Percentiles rank a stretch among this genome's conserved stretches.
Conservation (phyloP, 1,140 invertebrate genomes). For the Anthonomus grandis region DNA sequence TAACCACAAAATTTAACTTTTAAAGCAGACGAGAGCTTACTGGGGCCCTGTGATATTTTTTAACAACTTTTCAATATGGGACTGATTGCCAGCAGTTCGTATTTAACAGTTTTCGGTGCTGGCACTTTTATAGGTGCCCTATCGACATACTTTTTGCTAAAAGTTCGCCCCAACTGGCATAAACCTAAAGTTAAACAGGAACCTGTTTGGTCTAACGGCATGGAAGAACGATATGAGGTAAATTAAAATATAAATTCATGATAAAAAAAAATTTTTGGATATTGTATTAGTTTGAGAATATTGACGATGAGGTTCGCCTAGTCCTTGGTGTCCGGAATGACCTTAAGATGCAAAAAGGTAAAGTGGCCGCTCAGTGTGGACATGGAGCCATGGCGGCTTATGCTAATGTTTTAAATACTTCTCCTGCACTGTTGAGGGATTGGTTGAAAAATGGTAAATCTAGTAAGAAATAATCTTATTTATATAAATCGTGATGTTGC, state of each 20-base stretch:
- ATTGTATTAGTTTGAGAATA: slow-evolving; percentile 42
- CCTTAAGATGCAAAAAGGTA: slow-evolving; percentile 92
- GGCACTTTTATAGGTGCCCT: slow-evolving; percentile 38
- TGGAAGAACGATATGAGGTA: slow-evolving; percentile 46
- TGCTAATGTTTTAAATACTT: slow-evolving; percentile 60
- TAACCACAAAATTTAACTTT: neutral
- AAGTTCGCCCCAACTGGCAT: slow-evolving; percentile 20
- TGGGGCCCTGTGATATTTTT: neutral
- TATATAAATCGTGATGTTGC: no score
- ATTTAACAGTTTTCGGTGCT: slow-evolving; percentile 35
- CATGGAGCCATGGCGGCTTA: slow-evolving; percentile 85
- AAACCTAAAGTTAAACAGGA: slow-evolving; percentile 18
- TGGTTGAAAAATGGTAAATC: slow-evolving; percentile 70
- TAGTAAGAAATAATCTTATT: neutral
- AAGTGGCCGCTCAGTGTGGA: slow-evolving; percentile 88
- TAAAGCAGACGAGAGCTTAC: no score
- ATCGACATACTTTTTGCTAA: slow-evolving; percentile 34
- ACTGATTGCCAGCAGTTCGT: slow-evolving; percentile 34
- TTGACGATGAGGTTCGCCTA: slow-evolving; percentile 66
- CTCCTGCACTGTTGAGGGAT: slow-evolving; percentile 61
- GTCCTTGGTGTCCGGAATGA: slow-evolving; percentile 86
- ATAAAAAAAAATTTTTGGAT: neutral
- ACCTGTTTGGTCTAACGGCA: slow-evolving; percentile 31
- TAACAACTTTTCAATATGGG: slow-evolving; percentile 23
- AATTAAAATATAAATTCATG: neutral